Percentiles rank a stretch among this genome's conserved stretches.
Conservation (phyloP, 2,797 vertebrate genomes). For the Syndactyla subalaris region DNA sequence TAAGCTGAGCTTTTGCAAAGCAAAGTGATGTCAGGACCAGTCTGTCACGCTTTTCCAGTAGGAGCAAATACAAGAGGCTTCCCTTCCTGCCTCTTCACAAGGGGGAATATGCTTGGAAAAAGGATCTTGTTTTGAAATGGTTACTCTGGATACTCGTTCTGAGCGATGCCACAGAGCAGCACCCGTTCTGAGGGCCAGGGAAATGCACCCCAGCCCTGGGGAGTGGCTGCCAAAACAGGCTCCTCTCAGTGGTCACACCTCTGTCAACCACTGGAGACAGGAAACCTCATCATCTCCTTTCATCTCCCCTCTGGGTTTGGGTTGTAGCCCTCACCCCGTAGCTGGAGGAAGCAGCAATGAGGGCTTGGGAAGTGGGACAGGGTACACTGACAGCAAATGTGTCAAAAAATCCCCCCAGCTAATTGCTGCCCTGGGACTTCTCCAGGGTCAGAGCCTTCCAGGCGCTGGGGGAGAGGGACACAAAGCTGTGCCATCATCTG, state of each 20-base stretch:
- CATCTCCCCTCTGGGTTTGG: background rate
- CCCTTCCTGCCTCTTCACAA: background rate
- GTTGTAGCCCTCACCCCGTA: background rate
- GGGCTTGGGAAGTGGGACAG: background rate
- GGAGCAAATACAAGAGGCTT: background rate
- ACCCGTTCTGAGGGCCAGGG: background rate
- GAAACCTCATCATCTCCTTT: background rate
- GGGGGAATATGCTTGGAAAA: background rate
- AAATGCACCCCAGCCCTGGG: background rate
- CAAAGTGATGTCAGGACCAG: constrained; percentile 54
- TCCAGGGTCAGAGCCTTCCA: background rate
- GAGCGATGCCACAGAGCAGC: background rate
- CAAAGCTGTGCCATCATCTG: background rate
- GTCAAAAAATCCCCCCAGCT: background rate
- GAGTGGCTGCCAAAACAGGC: background rate
- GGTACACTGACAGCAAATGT: background rate
- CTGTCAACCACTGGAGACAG: background rate
- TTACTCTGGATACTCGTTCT: background rate
- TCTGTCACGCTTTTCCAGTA: constrained; percentile 27
- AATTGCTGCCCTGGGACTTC: background rate
- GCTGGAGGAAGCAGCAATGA: background rate
- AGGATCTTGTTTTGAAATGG: background rate
- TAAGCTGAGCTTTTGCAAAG: constrained; percentile 44
- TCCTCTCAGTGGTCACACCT: background rate
- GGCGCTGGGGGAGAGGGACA: background rate